These are phyloP conservation scores for Glandiceps talaboti DNA, from an alignment of 53 echinoderm and acorn worm species.

Conservation along the genomic window DNA sequence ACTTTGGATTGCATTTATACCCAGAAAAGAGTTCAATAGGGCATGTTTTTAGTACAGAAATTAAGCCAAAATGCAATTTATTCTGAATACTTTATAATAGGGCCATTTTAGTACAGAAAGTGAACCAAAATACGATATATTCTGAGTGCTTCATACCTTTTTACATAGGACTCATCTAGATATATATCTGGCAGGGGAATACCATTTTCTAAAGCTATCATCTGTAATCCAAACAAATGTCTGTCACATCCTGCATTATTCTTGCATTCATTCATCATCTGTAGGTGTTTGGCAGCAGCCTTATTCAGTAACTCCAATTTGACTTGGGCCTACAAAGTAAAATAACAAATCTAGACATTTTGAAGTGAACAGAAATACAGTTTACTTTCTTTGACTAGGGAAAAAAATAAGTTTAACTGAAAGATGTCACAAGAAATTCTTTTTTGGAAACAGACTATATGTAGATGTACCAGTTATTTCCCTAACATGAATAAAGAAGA, in stretches of 20 bases:
- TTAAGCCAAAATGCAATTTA: not conserved
- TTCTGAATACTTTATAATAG: not conserved
- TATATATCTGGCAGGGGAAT: constrained; percentile 56
- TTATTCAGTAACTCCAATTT: constrained; percentile 21
- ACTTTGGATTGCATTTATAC: too few species aligned
- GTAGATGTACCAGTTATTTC: too few species aligned
- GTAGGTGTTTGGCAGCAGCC: constrained; percentile 48
- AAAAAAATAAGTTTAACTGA: too few species aligned
- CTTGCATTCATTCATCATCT: constrained; percentile 43
- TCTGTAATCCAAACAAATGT: constrained; percentile 60
- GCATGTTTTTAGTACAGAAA: not conserved
- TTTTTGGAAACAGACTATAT: too few species aligned
- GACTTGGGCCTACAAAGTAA: not conserved
- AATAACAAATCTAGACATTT: too few species aligned
- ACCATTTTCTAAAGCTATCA: constrained; percentile 46
- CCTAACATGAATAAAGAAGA: too few species aligned
- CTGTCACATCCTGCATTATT: constrained; percentile 61
- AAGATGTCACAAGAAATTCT: too few species aligned
- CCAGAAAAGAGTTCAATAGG: too few species aligned
- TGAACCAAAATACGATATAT: not conserved
- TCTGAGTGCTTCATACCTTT: constrained; percentile 35
- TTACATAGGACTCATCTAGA: constrained; percentile 54
- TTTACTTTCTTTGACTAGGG: too few species aligned
- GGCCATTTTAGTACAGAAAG: not conserved
- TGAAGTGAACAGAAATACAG: too few species aligned